A percentile compares a stretch with the other conserved stretches of the same genome.
Conservation (phyloP, 2,888 invertebrate genomes). For the Apoda limacodes region DNA sequence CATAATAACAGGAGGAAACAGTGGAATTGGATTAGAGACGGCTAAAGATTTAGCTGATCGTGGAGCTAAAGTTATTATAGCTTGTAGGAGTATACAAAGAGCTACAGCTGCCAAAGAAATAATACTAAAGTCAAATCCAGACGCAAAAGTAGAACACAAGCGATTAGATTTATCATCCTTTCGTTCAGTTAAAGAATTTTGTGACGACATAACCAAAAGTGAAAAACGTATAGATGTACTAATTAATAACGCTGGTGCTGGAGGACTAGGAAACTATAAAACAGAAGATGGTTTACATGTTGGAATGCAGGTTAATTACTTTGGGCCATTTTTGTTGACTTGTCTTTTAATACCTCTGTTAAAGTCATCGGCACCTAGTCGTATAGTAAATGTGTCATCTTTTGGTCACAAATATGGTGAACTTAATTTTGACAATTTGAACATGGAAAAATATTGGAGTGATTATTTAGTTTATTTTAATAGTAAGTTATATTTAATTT, state of each 20-base stretch:
- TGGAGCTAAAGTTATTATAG: slow-evolving; percentile 35
- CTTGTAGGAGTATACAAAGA: slow-evolving; percentile 30
- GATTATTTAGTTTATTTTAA: slow-evolving; percentile 24
- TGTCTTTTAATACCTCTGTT: slow-evolving; percentile 59
- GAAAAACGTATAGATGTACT: slow-evolving; percentile 40
- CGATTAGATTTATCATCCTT: slow-evolving; percentile 30
- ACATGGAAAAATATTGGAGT: slow-evolving; percentile 17
- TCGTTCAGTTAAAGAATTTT: slow-evolving; percentile 46
- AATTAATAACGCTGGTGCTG: slow-evolving; percentile 50
- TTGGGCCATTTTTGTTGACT: slow-evolving; percentile 73
- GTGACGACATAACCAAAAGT: slow-evolving; percentile 36
- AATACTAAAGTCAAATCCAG: slow-evolving; percentile 20
- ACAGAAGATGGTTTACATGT: slow-evolving; percentile 70
- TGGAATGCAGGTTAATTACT: slow-evolving; percentile 65
- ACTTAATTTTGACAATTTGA: slow-evolving; percentile 22
- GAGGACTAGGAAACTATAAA: slow-evolving; percentile 13
- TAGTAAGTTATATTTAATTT: slow-evolving; percentile 69
- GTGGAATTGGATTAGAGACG: slow-evolving; percentile 39
- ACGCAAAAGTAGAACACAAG: slow-evolving; percentile 18
- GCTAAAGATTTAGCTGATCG: slow-evolving; percentile 32
- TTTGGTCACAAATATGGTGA: slow-evolving; percentile 38
- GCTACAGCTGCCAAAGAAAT: slow-evolving; percentile 23
- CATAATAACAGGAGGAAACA: slow-evolving; percentile 22
- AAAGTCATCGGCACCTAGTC: slow-evolving; percentile 27
- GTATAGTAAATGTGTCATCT: slow-evolving; percentile 60